Evolutionary conservation across 2,888 invertebrate species (phyloP).

Genomic region (Sarcophaga subvicina): DNA sequence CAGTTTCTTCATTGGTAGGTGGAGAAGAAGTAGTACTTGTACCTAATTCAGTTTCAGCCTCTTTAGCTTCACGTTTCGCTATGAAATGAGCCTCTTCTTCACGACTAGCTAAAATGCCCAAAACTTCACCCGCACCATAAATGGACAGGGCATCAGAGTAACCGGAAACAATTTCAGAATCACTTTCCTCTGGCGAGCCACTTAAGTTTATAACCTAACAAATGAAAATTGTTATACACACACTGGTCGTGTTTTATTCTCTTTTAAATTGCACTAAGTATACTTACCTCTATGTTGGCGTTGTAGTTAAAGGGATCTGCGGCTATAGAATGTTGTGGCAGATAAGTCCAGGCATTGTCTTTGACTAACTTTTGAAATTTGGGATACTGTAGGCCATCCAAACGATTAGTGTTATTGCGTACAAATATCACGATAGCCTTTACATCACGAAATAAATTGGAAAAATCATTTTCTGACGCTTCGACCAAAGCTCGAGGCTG

Average conservation of each 20-base stretch:
- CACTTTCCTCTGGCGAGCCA: slow-evolving; percentile 82
- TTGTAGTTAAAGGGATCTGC: slow-evolving; percentile 85
- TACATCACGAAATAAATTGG: slow-evolving; percentile 84
- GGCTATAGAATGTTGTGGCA: slow-evolving; percentile 84
- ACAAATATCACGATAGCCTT: slow-evolving; percentile 85
- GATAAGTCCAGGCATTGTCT: slow-evolving; percentile 82
- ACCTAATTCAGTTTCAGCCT: slow-evolving; percentile 66
- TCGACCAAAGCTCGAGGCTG: slow-evolving; percentile 83
- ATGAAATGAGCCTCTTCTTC: slow-evolving; percentile 79
- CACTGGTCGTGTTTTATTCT: slow-evolving; percentile 12
- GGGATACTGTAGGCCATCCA: slow-evolving; percentile 84
- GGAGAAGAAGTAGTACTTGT: slow-evolving; percentile 76
- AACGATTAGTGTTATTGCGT: slow-evolving; percentile 83
- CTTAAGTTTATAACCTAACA: slow-evolving; percentile 84
- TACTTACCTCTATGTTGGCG: slow-evolving; percentile 84
- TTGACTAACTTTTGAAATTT: slow-evolving; percentile 84
- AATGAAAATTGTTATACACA: slow-evolving; percentile 4
- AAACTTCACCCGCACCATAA: slow-evolving; percentile 84
- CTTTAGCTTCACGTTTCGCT: slow-evolving; percentile 76
- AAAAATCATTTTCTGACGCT: slow-evolving; percentile 83
- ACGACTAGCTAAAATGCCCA: slow-evolving; percentile 84
- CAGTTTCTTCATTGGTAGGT: slow-evolving; percentile 78
- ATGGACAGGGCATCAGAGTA: slow-evolving; percentile 84
- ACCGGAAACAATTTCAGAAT: slow-evolving; percentile 84
- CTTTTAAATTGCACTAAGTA: background rate